Evolutionary conservation across 2,113 vertebrate species (phyloP), one percentile per base, ranked within the genome.

Genomic region (Bubo bubo): DNA sequence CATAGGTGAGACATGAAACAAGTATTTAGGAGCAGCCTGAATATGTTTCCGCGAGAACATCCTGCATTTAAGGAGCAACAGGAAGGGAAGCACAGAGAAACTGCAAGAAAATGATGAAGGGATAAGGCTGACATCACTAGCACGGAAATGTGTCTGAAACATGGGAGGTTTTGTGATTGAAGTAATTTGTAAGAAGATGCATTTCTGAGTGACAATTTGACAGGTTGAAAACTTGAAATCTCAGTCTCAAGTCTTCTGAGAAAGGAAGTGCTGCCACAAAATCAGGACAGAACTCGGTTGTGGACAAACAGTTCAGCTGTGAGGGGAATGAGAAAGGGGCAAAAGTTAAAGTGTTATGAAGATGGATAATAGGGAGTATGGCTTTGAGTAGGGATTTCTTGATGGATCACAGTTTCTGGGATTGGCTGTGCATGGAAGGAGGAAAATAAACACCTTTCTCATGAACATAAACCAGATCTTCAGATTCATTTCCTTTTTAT

Each of bases 1-100:
- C 73, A 0, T 2, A 18, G 32, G 43, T 27, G 35, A 53, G 13
- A 28, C 45, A 77, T 0, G 0, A 37, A 80, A 41, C 6, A 35
- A 20, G 8, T 10, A 5, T 39, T 86, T 18, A 17, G 27, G 14
- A 92, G 32, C 14, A 64, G 45, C 13, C 34, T 39, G 32, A 35
- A 7, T 19, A 2, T 9, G 22, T 24, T 67, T 64, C 22, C 62
- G 8, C 47, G 71, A 56, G 27, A 77, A n/a, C 8, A 23, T 37
- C 22, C 53, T 32, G 16, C 3, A 2, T 3, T 2, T 17, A 28
- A 64, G 4, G 20, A 76, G 45, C 35, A 34, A 8, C 1, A 23
- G 39, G 56, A 88, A 32, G 26, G 30, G 14, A 68, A 47, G 9
- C 26, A 75, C 30, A 37, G 27, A 43, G n/a, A 39, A 30, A 55